A percentile compares a stretch with the other conserved stretches of the same genome.
Conservation (phyloP, 23 tunicate genomes). For the Oikopleura dioica region DNA sequence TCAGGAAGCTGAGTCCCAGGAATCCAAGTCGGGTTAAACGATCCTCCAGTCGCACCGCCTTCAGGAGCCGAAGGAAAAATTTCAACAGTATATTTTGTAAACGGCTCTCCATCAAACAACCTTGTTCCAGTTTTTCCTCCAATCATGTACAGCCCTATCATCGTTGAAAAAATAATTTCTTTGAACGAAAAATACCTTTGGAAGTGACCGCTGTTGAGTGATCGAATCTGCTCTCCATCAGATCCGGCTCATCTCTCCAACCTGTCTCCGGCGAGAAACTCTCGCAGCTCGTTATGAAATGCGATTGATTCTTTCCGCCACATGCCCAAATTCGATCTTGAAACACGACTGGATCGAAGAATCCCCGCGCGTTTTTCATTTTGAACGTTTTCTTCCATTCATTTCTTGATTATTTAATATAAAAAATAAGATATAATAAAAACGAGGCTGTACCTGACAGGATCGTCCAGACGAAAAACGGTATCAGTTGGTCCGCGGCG, state of each 20-base stretch:
- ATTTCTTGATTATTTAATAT: no score
- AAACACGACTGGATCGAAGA: neutral
- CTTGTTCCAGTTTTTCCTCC: neutral
- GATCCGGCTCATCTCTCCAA: conserved; percentile 2
- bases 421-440: no score
- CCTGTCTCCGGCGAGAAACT: neutral
- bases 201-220: conserved; percentile 7
- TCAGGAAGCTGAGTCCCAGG: neutral
- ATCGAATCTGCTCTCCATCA: neutral
- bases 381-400: neutral
- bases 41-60: neutral
- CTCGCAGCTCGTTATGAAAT: neutral
- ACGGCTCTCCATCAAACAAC: neutral
- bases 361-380: conserved; percentile 8
- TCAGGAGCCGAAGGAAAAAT: neutral
- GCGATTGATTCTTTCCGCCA: conserved; percentile 8
- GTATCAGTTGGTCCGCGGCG: neutral
- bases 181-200: neutral
- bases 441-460: neutral
- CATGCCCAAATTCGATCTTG: conserved; percentile 12
- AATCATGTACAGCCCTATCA: no score
- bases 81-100: neutral
- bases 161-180: no score
- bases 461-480: neutral
- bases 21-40: conserved; percentile 6